Base-by-base conservation (phyloP, 2,888 invertebrate species). In the Eupithecia dodoneata region DNA sequence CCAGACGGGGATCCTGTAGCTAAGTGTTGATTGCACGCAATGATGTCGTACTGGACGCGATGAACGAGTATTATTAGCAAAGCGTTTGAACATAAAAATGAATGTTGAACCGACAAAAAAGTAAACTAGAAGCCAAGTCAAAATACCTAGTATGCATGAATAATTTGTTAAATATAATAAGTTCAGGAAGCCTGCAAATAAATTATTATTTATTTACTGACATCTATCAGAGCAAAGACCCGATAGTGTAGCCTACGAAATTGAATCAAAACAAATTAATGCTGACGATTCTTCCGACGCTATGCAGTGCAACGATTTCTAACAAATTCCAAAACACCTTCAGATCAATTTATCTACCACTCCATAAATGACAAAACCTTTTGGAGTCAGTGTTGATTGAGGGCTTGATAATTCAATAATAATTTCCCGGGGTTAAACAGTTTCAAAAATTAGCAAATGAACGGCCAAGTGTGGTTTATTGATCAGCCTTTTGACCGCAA, bases 1-100 rank as follows among this genome's bases (percentile, higher is more conserved):
- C 70, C 70, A 70, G 44, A 47, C 5, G 70, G 49, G 74, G 45
- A 70, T 70, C 70, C 30, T 70, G 70, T 49, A 30, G 42, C 9
- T 42, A 15, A 66, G 42, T 42, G 66, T 13, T 41, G 42, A 66
- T 66, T 69, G 47, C 70, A 70, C 47, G 42, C 69, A 70, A 30
- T 30, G n/a, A 30, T 30, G 63, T 59, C 18, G 63, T 63, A 63
- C 63, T 12, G 63, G 63, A 12, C n/a, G 63, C 10, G 18, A 63
- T 4, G 63, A 63, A 30, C 18, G 63, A 4, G 1, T 55, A 55
- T 59, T 59, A 59, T 59, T 59, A 18, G 55, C 55, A 18, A 9
- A 59, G 7, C 30, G 52, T 2, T 6, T 55, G n/a, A 18, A 18
- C 3, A 18, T 59, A 6, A n/a, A 55, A 18, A 9, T 18, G 7